Evolutionary conservation across 1,140 invertebrate species (phyloP).

Genomic region (Rhagoletis pomonella): DNA sequence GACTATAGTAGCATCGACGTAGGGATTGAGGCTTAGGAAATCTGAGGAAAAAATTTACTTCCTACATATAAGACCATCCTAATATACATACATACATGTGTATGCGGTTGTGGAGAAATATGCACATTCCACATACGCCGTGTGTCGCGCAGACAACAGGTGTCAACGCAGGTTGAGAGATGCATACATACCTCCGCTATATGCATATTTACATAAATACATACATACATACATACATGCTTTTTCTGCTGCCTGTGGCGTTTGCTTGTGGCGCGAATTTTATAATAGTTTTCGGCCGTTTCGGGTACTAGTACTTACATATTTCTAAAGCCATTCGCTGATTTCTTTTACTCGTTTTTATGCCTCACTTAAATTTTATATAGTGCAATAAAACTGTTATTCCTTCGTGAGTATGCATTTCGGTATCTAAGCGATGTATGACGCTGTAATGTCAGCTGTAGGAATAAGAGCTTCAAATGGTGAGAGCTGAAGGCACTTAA

Average conservation of each 20-base stretch:
- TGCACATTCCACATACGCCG: conserved; percentile 9
- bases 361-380: not conserved
- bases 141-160: not conserved
- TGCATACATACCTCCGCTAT: not conserved
- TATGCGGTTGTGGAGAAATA: not conserved
- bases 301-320: not conserved
- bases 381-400: conserved; percentile 20
- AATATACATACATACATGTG: too few relatives aligned
- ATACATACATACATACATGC: not conserved
- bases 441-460: not conserved
- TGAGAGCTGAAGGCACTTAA: too few relatives aligned
- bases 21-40: too few relatives aligned
- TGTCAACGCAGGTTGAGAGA: not conserved
- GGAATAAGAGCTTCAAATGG: too few relatives aligned
- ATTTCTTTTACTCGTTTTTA: not conserved
- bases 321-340: not conserved
- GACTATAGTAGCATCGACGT: too few relatives aligned
- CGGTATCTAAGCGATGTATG: not conserved
- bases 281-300: not conserved
- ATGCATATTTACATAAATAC: not conserved
- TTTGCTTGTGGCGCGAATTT: conserved; percentile 4
- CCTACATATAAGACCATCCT: too few relatives aligned
- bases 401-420: not conserved
- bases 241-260: not conserved
- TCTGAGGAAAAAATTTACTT: too few relatives aligned